Evolutionary conservation across 2,888 invertebrate genomes (phyloP), one percentile per base, ranked within the genome.

Genomic region (Rhabditoides inermis): DNA sequence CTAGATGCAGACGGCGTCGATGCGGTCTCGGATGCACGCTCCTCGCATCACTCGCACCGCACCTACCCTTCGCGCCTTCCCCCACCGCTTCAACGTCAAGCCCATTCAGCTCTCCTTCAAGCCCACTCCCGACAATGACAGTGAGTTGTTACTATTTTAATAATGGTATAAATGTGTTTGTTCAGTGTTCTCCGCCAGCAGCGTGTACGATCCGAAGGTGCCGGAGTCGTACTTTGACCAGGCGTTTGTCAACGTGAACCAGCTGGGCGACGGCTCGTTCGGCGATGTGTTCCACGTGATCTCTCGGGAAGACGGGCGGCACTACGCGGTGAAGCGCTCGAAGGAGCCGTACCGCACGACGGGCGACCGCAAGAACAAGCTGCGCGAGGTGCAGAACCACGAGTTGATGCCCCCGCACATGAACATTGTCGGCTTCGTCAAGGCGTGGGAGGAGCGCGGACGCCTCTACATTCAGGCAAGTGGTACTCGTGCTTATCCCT

Each of bases 211-310:
- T 63, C 73, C 69, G 22, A 63, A 64, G 32, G 74, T 65, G 35
- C 66, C 80, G 56, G 78, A 82, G 45, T 78, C 82, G 2, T 86
- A 85, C 71, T 84, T 86, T 70, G 82, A 85, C 47, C 85, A 85
- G 75, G 83, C 84, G 63, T 87, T 85, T 73, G 79, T 81, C n/a
- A 79, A 82, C 26, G 77, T 83, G 18, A 77, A 79, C 4, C 82
- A 82, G 66, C 80, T 87, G 36, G 87, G 87, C 1, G 84, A 84
- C 73, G 87, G 87, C 2, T 85, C 85, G 2, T 87, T 86, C 79
- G 86, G 86, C 7, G 84, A 84, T 71, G 86, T 86, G 0, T 86
- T 83, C 70, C 83, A 84, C 73, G 86, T 84, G 1, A 79, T 79
- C 51, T 83, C 82, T 57, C 82, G 81, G 58, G 84, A 85, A 63